These are phyloP conservation scores for Ochropleura leucogaster DNA, from an alignment of 2,888 invertebrate genomes.

Conservation along the genomic window DNA sequence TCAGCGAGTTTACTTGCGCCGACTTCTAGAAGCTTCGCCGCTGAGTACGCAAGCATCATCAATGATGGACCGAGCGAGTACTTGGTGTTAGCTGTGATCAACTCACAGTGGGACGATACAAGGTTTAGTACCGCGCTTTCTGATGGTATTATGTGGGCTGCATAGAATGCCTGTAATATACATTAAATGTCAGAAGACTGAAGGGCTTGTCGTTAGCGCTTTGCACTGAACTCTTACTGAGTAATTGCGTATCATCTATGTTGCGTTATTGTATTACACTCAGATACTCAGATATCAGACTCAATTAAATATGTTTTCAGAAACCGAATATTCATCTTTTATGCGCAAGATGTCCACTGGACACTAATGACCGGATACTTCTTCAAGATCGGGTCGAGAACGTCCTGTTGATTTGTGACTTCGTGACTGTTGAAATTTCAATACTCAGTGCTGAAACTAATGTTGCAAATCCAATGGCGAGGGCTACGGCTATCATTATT, in stretches of 20 bases:
- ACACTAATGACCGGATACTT: neutral
- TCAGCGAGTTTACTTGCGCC: conserved; percentile 88
- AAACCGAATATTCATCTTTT: no score
- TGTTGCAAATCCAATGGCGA: neutral
- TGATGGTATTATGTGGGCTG: conserved; percentile 95
- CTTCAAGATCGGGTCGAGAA: neutral
- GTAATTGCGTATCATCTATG: neutral
- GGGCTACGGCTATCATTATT: neutral
- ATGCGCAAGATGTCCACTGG: neutral
- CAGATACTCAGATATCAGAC: no score
- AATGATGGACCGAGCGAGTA: conserved; percentile 85
- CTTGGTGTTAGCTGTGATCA: conserved; percentile 82
- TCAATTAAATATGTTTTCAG: neutral
- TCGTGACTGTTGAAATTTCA: neutral
- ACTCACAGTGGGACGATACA: conserved; percentile 88
- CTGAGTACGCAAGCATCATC: conserved; percentile 86
- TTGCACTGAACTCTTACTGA: neutral
- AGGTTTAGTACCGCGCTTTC: conserved; percentile 96
- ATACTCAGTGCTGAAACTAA: neutral
- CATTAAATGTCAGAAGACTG: neutral
- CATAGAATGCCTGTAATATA: conserved; percentile 91
- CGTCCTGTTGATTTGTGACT: no score
- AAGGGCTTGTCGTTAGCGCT: neutral
- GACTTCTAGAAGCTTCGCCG: conserved; percentile 84
- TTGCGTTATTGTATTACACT: neutral